Evolutionary conservation across 2,113 vertebrate species (phyloP).

Genomic region (Heloderma charlesbogerti): DNA sequence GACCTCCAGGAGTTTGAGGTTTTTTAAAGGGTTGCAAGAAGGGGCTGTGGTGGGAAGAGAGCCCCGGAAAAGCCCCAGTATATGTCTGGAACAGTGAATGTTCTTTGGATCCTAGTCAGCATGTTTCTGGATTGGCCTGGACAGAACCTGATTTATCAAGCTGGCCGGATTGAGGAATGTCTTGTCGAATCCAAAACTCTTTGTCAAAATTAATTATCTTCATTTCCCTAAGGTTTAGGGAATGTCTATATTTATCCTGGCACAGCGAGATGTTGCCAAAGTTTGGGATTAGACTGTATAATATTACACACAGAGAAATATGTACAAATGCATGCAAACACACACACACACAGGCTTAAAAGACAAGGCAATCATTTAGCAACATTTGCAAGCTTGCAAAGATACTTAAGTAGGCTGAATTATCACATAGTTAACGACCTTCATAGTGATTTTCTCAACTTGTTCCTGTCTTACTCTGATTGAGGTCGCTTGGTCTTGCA

Average conservation of each 20-base stretch:
- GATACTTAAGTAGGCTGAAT: conserved; percentile 14
- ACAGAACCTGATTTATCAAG: neutral
- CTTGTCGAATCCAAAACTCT: neutral
- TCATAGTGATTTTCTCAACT: conserved; percentile 33
- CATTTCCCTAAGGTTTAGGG: neutral
- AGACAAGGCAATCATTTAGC: conserved; percentile 38
- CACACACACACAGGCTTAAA: conserved; percentile 39
- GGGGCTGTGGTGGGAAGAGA: neutral
- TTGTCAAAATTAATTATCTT: neutral
- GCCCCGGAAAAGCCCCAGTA: neutral
- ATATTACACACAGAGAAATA: neutral
- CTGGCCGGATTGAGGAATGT: neutral
- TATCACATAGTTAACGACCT: conserved; percentile 18
- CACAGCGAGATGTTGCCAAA: neutral
- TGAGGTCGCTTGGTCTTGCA: neutral
- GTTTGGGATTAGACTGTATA: neutral
- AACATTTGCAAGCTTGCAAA: conserved; percentile 2
- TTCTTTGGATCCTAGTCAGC: neutral
- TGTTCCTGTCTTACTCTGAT: conserved; percentile 2
- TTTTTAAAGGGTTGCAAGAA: neutral
- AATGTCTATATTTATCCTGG: neutral
- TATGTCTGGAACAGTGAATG: neutral
- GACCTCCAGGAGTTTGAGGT: neutral
- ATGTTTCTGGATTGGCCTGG: neutral
- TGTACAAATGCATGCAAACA: neutral